Conservation (phyloP, 2,113 vertebrate genomes). For the Oreocharis arfaki region DNA sequence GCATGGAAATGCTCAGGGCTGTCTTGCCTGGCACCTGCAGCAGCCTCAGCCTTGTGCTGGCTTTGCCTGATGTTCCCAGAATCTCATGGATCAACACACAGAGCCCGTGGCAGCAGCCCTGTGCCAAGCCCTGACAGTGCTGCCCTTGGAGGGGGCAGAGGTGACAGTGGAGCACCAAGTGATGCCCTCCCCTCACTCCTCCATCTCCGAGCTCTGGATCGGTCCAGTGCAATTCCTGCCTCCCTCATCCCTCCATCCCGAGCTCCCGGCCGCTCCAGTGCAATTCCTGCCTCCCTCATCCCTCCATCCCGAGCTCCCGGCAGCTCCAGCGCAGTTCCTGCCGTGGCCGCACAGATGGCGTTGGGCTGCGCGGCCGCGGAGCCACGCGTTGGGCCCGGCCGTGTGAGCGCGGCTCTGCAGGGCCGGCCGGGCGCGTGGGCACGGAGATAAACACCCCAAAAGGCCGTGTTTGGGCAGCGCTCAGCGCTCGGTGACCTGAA, state of each 20-base stretch:
- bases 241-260: background rate
- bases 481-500: background rate
- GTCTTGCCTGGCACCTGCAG: background rate
- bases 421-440: fast-evolving
- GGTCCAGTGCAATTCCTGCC: background rate
- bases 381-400: background rate
- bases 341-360: background rate
- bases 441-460: fast-evolving
- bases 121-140: background rate
- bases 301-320: background rate
- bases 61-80: background rate
- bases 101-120: background rate
- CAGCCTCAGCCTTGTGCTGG: background rate
- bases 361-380: background rate
- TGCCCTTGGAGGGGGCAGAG: background rate
- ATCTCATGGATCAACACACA: background rate
- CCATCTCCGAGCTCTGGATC: background rate
- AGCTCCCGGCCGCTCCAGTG: background rate
- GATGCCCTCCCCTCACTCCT: background rate
- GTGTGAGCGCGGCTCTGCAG: background rate
- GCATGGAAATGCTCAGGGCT: background rate
- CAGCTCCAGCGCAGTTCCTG: background rate
- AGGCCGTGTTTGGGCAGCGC: background rate
- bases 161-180: background rate
- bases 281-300: background rate